phyloP scores from a whole-genome alignment of 1,140 invertebrate genomes.

The Oreohelix idahoensis region DNA sequence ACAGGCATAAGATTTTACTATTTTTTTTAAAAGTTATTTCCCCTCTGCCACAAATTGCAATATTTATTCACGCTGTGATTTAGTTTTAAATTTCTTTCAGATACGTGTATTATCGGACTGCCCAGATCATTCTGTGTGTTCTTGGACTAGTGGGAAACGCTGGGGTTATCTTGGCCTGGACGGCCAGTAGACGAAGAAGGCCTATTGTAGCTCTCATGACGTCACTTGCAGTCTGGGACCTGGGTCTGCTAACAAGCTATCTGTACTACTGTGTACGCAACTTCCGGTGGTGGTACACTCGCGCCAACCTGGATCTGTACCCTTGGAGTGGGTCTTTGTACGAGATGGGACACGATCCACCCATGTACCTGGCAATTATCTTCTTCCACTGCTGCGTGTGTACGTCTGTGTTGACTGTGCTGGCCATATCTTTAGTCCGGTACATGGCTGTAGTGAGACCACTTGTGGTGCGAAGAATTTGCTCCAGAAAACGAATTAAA shows the following conservation, averaged over 20 bases:
- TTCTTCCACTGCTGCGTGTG: conserved; percentile 28
- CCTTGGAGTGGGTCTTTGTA: conserved; percentile 34
- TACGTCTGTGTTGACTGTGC: conserved; percentile 31
- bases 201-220: conserved; percentile 33
- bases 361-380: conserved; percentile 23
- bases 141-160: conserved; percentile 26
- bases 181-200: conserved; percentile 11
- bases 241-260: conserved; percentile 28
- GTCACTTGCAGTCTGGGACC: conserved; percentile 28
- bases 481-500: conserved; percentile 25
- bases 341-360: conserved; percentile 33
- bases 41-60: too few relatives aligned
- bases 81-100: background rate
- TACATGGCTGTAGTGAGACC: conserved; percentile 34
- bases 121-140: conserved; percentile 19
- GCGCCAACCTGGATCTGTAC: background rate
- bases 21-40: too few relatives aligned
- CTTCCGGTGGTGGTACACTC: conserved; percentile 26
- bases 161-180: conserved; percentile 34
- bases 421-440: conserved; percentile 27
- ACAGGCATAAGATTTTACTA: too few relatives aligned
- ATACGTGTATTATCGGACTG: conserved; percentile 9
- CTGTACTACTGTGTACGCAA: conserved; percentile 30
- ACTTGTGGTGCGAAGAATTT: conserved; percentile 21
- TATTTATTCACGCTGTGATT: background rate